Evolutionary conservation across 2,888 invertebrate species (phyloP), one percentile per base, ranked within the genome.

Genomic region (Pycnomerus fuliginosus): DNA sequence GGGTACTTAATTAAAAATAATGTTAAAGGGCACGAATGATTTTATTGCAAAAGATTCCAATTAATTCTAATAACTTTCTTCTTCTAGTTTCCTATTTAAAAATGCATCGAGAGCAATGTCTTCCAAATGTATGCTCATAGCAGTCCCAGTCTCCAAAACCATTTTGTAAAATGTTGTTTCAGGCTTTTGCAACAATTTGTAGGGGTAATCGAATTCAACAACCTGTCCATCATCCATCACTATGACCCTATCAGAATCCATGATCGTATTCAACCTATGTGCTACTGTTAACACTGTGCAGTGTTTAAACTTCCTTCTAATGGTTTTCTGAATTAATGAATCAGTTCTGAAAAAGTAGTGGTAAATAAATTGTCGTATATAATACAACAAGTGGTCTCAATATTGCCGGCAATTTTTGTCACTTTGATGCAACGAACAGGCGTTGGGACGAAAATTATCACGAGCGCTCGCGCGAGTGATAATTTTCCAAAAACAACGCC

Each of bases 221-320:
- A 76, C 66, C 28, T 60, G 52, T 0, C 82, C 82, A 23, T 74
- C 72, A 52, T 80, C 76, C 60, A 82, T 70, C 3, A 80, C 80
- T 49, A 80, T 61, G 50, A 87, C 80, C 70, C 82, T 79, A 72
- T 89, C 86, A 0, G 85, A 87, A 69, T 91, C 90, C 41, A 50
- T 50, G 4, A 50, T 48, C 4, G 50, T 50, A 11, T 47, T 39
- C 7, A 50, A 31, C 15, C 90, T 78, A 71, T 90, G 90, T 20
- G 90, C 90, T 31, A 90, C 86, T 1, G 89, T 90, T 24, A 90
- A 76, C 16, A 90, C 89, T 1, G 89, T 88, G 65, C 88, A 89
- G 10, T 80, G 75, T 2, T 76, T 77, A 61, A 90, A 90, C 64
- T 87, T 86, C 33, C 74, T 75, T 44, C 87, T 74, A 45, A 90